These are phyloP conservation scores for Laticauda colubrina DNA, from an alignment of 2,113 vertebrate species.

Conservation along the genomic window DNA sequence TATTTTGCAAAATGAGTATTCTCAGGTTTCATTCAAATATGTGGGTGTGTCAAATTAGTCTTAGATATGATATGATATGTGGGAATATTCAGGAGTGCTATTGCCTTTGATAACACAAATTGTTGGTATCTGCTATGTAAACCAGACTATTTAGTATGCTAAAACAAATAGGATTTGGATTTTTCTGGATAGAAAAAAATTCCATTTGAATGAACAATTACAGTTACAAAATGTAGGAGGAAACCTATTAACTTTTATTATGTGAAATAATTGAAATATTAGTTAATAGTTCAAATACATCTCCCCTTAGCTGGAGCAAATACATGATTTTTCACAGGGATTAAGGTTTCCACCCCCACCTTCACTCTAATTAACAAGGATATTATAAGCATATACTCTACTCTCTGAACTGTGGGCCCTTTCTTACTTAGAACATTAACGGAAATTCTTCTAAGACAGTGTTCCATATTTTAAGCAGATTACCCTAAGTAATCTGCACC, in stretches of 20 bases:
- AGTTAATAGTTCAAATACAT: neutral
- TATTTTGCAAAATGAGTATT: neutral
- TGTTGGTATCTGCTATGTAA: neutral
- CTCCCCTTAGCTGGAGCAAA: neutral
- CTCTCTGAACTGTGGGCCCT: neutral
- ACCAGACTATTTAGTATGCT: neutral
- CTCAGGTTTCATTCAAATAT: neutral
- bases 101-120: neutral
- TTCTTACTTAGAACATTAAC: neutral
- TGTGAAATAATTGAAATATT: neutral
- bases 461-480: neutral
- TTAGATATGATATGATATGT: neutral
- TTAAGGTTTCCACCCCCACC: neutral
- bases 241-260: neutral
- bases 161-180: neutral
- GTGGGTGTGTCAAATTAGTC: neutral
- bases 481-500: neutral
- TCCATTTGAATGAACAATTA: constrained; percentile 9
- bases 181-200: neutral
- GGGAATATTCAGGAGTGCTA: neutral
- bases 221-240: neutral
- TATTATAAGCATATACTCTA: neutral
- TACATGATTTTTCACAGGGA: neutral
- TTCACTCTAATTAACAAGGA: neutral
- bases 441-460: neutral